Conservation (phyloP, 2,888 invertebrate genomes). For the Stramonita haemastoma region DNA sequence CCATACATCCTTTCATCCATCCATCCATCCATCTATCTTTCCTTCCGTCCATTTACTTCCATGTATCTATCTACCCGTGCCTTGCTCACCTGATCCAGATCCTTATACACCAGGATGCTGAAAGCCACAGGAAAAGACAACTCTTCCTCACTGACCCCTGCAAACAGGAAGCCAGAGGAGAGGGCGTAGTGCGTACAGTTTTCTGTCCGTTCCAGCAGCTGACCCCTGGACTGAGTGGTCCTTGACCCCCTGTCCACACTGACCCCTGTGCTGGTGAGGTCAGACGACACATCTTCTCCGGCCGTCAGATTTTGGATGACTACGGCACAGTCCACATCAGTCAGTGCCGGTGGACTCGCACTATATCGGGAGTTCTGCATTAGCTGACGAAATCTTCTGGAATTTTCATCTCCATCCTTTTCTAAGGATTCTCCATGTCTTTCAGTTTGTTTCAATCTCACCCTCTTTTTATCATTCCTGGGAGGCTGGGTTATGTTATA, state of each 20-base stretch:
- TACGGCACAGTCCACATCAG: not conserved
- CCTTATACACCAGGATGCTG: conserved; percentile 42
- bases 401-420: not conserved
- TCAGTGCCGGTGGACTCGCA: not conserved
- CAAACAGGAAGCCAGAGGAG: conserved; percentile 26
- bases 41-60: not conserved
- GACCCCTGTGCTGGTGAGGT: not conserved
- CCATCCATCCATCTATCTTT: not conserved
- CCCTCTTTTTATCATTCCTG: too few species aligned
- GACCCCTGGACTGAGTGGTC: not conserved
- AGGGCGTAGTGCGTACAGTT: conserved; percentile 36
- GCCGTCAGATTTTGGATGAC: not conserved
- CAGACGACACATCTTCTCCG: too few species aligned
- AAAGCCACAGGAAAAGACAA: conserved; percentile 43
- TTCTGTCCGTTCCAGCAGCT: not conserved
- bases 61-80: not conserved
- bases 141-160: conserved; percentile 35
- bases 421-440: too few species aligned
- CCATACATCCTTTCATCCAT: not conserved
- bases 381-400: not conserved
- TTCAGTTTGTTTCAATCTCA: too few species aligned
- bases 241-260: not conserved
- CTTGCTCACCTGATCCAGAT: conserved; percentile 33
- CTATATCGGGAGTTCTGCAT: not conserved
- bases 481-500: too few species aligned